Evolutionary conservation across 2,797 vertebrate genomes (phyloP), one percentile per base, ranked within the genome.

Genomic region (Peromyscus nudipes): DNA sequence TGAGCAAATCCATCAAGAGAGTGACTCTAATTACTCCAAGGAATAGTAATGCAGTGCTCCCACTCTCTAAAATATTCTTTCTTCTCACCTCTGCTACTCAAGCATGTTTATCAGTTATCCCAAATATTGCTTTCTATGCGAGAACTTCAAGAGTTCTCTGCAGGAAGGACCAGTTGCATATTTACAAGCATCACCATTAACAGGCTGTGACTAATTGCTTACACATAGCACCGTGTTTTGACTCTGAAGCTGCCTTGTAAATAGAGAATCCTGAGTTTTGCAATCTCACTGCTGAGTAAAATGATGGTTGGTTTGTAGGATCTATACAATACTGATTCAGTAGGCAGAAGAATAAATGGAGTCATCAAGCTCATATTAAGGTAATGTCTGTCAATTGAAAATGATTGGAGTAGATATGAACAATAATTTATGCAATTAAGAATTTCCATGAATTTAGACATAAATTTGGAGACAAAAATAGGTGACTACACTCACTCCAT

Each of bases 121-220:
- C 52, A 49, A 62, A 85, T 65, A 40, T 19, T 49, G 34, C 25
- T 94, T 71, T 93, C 29, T 82, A 27, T 64, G 25, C 40, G 55
- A 82, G 94, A 86, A 65, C 49, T n/a, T 93, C 69, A 75, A 49
- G 82, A 80, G 27, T 37, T 91, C 67, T 89, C 73, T 55, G 91
- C 52, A 17, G 34, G 17, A 82, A 94, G n/a, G 27, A 83, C 29
- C 14, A 69, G 23, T 1, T 75, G 40, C 46, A 90, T 37, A 79
- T 64, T 69, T 60, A 13, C 43, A 91, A 19, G 71, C 2, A 57
- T 17, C 79, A 80, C 6, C 81, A 40, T 46, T 55, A 62, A 46
- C 64, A 64, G 12, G 60, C 52, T 75, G 17, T n/a, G 52, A 71
- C 31, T 60, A 62, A 31, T 16, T 92, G 73, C 52, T 89, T 82